Evolutionary conservation across 2,888 invertebrate genomes (phyloP).

Genomic region (Athalia circularis): DNA sequence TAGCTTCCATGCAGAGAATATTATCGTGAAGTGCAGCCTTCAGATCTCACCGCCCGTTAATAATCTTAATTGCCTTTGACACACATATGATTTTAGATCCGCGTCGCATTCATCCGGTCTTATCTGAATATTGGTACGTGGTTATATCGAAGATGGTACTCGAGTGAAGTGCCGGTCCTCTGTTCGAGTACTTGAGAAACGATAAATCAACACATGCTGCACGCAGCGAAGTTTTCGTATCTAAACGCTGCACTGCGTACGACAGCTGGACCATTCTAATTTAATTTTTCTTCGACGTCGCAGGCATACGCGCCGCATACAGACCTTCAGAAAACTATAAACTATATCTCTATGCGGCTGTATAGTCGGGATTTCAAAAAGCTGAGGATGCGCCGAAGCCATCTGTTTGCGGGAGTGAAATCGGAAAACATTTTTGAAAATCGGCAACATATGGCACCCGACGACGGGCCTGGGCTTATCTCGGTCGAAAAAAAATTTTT

Average conservation of each 20-base stretch:
- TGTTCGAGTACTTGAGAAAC: conserved; percentile 38
- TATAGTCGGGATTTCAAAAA: conserved; percentile 47
- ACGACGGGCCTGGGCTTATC: conserved; percentile 47
- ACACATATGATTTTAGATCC: conserved; percentile 59
- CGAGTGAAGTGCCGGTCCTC: conserved; percentile 25
- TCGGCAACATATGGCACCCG: conserved; percentile 68
- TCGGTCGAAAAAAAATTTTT: conserved; percentile 43
- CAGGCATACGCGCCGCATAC: neutral
- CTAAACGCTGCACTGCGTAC: conserved; percentile 3
- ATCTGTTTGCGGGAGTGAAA: conserved; percentile 65
- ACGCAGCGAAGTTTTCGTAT: neutral
- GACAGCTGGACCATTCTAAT: conserved; percentile 34
- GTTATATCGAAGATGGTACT: conserved; percentile 20
- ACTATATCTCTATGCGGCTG: no score
- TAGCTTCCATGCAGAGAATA: conserved; percentile 38
- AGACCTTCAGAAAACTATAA: neutral
- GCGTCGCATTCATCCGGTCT: neutral
- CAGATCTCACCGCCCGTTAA: conserved; percentile 65
- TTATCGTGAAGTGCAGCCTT: conserved; percentile 30
- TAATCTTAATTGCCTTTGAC: conserved; percentile 67
- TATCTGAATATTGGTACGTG: neutral
- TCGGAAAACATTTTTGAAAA: conserved; percentile 63
- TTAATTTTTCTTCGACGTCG: neutral
- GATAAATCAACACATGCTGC: conserved; percentile 21
- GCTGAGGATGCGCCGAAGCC: conserved; percentile 56